phyloP scores from a whole-genome alignment of 2,888 invertebrate species.

The Meiosimyza platycephala region DNA sequence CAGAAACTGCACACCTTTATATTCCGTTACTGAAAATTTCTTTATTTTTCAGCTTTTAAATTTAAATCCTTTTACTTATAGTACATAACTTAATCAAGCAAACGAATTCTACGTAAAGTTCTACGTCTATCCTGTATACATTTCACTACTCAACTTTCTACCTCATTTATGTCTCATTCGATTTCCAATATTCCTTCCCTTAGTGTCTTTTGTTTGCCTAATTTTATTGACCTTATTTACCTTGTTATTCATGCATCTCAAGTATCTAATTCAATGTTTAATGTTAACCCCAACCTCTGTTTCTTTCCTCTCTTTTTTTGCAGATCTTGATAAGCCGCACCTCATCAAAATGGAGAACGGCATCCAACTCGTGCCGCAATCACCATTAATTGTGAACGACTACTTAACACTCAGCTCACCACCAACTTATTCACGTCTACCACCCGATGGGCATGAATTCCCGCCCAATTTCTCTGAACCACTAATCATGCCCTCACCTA shows the following conservation, averaged over 20 bases:
- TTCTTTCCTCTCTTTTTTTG: conserved; percentile 27
- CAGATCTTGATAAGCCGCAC: conserved; percentile 51
- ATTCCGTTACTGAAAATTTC: not conserved
- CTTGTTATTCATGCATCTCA: conserved; percentile 34
- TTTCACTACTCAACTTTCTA: too few relatives aligned
- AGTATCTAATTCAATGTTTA: conserved; percentile 34
- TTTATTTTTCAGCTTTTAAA: conserved; percentile 24
- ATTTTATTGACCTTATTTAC: not conserved
- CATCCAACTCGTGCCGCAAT: conserved; percentile 51
- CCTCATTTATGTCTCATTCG: not conserved
- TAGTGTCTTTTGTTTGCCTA: not conserved
- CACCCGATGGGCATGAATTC: conserved; percentile 68
- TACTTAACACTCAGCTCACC: conserved; percentile 63
- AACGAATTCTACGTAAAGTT: not conserved
- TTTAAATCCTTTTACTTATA: conserved; percentile 31
- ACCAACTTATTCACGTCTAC: conserved; percentile 65
- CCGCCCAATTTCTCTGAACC: conserved; percentile 67
- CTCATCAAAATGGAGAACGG: conserved; percentile 61
- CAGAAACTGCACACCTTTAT: too few relatives aligned
- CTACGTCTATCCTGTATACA: not conserved
- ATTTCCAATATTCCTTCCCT: conserved; percentile 24
- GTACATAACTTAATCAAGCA: not conserved
- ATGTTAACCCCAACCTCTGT: conserved; percentile 30
- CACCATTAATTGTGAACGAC: conserved; percentile 64
- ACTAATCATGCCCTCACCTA: conserved; percentile 61